Conservation (phyloP, 2,888 invertebrate genomes). For the Lasioglossum malachurum region DNA sequence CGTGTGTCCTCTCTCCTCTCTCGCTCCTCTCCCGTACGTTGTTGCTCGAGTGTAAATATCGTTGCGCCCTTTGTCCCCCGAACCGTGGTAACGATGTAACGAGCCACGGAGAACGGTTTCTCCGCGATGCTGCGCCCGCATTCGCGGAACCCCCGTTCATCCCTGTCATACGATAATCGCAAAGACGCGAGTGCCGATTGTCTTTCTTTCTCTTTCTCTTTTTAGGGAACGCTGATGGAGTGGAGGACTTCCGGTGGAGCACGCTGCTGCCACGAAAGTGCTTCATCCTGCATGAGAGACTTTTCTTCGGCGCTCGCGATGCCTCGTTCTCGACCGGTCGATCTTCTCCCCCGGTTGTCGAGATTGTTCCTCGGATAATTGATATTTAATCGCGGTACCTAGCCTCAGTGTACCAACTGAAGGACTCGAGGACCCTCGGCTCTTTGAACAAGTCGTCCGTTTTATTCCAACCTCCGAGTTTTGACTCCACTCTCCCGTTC, state of each 20-base stretch:
- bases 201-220: background rate
- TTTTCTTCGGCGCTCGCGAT: background rate
- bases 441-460: background rate
- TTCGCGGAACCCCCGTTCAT: background rate
- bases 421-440: background rate
- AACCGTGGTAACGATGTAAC: conserved; percentile 29
- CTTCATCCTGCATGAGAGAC: background rate
- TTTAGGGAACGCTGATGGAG: conserved; percentile 7
- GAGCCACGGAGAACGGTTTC: background rate
- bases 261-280: conserved; percentile 17
- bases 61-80: conserved; percentile 34
- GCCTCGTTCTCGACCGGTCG: background rate
- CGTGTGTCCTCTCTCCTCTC: background rate
- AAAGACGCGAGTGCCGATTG: conserved; percentile 35
- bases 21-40: background rate
- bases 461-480: background rate
- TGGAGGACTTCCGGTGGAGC: conserved; percentile 26
- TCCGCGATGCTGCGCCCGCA: conserved; percentile 7
- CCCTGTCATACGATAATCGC: conserved; percentile 15
- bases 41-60: conserved; percentile 39
- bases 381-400: conserved; percentile 6
- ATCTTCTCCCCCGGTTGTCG: no score
- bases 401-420: background rate
- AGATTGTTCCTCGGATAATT: conserved; percentile 3
- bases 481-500: background rate